Percentiles rank a stretch among this genome's conserved stretches.
These are phyloP conservation scores for Muscicapa adusta DNA, from an alignment of 2,113 vertebrate genomes.

Conservation along the genomic window DNA sequence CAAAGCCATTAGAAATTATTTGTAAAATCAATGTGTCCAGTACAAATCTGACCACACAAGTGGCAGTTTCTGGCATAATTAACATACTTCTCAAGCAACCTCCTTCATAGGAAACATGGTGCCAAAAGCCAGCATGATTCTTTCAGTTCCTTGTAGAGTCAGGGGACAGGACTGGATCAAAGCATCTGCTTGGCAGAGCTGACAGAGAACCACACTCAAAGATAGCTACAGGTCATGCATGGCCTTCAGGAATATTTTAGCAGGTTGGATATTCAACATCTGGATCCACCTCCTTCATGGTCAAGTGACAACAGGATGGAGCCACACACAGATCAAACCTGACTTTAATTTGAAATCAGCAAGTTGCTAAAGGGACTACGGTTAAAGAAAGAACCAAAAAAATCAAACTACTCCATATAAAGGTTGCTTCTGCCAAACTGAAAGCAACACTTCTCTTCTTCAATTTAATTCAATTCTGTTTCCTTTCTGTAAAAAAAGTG, in stretches of 20 bases:
- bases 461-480: not conserved
- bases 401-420: not conserved
- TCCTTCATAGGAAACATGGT: not conserved
- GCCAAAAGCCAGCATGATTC: not conserved
- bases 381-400: not conserved
- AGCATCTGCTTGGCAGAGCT: not conserved
- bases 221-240: not conserved
- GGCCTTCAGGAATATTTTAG: not conserved
- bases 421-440: not conserved
- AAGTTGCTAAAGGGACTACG: not conserved
- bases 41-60: not conserved
- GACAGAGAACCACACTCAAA: not conserved
- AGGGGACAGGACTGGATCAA: not conserved
- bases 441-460: not conserved
- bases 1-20: not conserved
- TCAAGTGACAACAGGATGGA: not conserved
- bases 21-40: not conserved
- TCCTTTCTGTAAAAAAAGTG: not conserved
- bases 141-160: not conserved
- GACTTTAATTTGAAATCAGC: not conserved
- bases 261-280: not conserved
- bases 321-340: not conserved
- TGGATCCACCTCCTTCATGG: not conserved
- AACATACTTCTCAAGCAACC: not conserved
- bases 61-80: not conserved